A percentile compares a stretch with the other conserved stretches of the same genome.
Evolutionary conservation across 2,888 invertebrate species (phyloP).

Genomic region (Xylophagus ater): DNA sequence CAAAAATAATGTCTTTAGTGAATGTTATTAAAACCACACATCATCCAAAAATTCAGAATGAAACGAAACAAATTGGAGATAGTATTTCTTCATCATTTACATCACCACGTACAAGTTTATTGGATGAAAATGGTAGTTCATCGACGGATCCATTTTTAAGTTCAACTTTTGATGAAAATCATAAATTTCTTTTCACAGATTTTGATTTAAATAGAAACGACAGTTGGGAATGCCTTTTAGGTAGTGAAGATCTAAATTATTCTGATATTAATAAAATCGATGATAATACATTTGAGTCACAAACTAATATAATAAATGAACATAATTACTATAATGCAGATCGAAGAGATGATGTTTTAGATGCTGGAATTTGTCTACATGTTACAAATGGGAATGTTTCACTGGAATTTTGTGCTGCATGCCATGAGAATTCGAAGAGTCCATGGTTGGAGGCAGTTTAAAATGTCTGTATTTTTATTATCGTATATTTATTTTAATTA

Average conservation of each 20-base stretch:
- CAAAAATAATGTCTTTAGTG: slow-evolving; percentile 42
- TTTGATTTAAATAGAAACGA: slow-evolving; percentile 18
- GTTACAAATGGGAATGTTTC: slow-evolving; percentile 46
- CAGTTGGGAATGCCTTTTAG: slow-evolving; percentile 2
- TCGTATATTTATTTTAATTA: slow-evolving; percentile 18
- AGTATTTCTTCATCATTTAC: too few relatives aligned
- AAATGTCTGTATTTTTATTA: slow-evolving; percentile 18
- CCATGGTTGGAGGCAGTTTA: slow-evolving; percentile 26
- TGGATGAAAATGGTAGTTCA: slow-evolving; percentile 19
- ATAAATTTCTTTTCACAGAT: slow-evolving; percentile 28
- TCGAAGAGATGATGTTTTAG: slow-evolving; percentile 22
- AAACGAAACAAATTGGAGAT: too few relatives aligned
- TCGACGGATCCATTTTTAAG: slow-evolving; percentile 17
- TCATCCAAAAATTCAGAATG: not conserved
- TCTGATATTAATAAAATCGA: not conserved
- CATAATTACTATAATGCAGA: slow-evolving; percentile 21
- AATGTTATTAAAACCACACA: slow-evolving; percentile 32
- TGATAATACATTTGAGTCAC: slow-evolving; percentile 2
- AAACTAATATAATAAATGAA: slow-evolving; percentile 16
- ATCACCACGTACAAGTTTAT: too few relatives aligned
- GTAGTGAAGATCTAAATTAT: too few relatives aligned
- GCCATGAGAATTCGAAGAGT: slow-evolving; percentile 40
- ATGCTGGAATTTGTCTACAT: slow-evolving; percentile 47
- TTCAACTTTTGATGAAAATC: slow-evolving; percentile 19
- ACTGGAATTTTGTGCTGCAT: slow-evolving; percentile 46